phyloP scores from a whole-genome alignment of 2,113 vertebrate genomes.

The Phylloscopus whistleri region DNA sequence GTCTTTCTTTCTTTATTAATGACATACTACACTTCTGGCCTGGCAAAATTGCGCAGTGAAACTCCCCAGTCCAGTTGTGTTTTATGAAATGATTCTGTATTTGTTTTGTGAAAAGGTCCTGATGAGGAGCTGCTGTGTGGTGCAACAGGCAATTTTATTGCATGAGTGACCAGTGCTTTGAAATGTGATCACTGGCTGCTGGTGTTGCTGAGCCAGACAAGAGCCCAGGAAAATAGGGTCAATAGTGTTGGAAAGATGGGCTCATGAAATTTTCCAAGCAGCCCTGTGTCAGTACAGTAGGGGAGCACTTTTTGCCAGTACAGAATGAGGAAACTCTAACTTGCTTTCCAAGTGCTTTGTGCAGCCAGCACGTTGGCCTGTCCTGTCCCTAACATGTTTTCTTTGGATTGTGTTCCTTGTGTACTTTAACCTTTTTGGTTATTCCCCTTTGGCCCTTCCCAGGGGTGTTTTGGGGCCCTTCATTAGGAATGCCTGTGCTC shows the following conservation, averaged over 20 bases:
- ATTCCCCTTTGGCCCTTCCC: neutral
- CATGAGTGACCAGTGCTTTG: neutral
- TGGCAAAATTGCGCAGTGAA: neutral
- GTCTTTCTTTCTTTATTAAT: too few species aligned
- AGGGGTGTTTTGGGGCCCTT: neutral
- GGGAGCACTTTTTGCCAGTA: neutral
- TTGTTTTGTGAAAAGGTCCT: neutral
- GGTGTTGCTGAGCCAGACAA: neutral
- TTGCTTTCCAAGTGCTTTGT: neutral
- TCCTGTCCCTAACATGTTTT: neutral
- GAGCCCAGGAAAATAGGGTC: neutral
- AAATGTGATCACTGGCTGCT: neutral
- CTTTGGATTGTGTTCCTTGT: neutral
- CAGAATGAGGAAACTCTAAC: neutral
- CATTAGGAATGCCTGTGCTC: neutral
- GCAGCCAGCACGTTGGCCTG: neutral
- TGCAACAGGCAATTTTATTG: neutral
- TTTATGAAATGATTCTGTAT: neutral
- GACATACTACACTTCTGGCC: accelerated
- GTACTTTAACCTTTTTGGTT: neutral
- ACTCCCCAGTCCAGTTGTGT: neutral
- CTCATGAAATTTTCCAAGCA: neutral
- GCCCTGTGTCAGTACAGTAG: neutral
- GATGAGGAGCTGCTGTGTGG: neutral
- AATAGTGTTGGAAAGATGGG: neutral